Evolutionary conservation across 2,888 invertebrate genomes (phyloP), one percentile per base, ranked within the genome.

Genomic region (Automeris io): DNA sequence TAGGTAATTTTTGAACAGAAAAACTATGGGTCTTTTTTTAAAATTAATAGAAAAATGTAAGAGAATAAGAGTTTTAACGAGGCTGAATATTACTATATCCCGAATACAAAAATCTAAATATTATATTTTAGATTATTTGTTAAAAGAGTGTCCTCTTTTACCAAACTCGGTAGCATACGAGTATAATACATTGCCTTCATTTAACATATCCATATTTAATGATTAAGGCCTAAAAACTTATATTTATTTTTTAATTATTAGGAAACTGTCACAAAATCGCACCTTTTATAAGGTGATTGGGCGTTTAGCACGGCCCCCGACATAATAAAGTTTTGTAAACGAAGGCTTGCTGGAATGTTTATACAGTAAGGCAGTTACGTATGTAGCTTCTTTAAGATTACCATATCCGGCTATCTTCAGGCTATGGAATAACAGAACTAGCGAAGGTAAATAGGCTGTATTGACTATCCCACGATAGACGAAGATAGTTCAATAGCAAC

Each of bases 401-500:
- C 39, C 39, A 29, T 39, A 39, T 39, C 34, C 34, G 39, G 34
- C 26, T 18, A 38, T 34, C 33, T 33, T 3, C 19, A 33, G 33
- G n/a, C 33, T 38, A 33, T 26, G 12, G 26, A 19, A 26, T 33
- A 34, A 26, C 33, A 39, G 24, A 25, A 5, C 12, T 18, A 12
- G 33, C 18, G 46, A 43, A 41, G 39, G 45, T 51, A 45, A 47
- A 39, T 36, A 42, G 25, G 25, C 37, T 42, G 39, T 64, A 50
- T 66, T 66, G 62, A 54, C 55, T 49, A 65, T 68, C 66, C 58
- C 69, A 69, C 65, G 57, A 49, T 34, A 40, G 40, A 35, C 51
- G 43, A 42, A 33, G 37, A 42, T 40, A 39, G 43, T 43, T 49
- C 46, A 52, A 50, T 53, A 49, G 23, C 21, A 18, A 24, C 29